These are phyloP conservation scores for Regulus satrapa DNA, from an alignment of 2,113 vertebrate species.

Conservation along the genomic window DNA sequence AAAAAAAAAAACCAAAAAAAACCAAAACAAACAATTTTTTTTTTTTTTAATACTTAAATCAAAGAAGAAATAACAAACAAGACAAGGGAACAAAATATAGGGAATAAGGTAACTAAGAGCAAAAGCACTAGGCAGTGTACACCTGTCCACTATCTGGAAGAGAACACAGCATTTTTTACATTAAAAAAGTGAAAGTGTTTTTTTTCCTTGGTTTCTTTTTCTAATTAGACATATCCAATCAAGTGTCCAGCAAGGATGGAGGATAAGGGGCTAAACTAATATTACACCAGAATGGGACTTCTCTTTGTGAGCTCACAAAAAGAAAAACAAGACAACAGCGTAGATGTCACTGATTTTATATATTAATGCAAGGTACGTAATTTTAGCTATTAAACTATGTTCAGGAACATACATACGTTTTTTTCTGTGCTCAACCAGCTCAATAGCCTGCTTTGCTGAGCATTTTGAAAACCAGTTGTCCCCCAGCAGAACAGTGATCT, in stretches of 20 bases:
- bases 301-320: not conserved
- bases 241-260: not conserved
- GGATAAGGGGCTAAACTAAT: not conserved
- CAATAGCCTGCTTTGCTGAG: slow-evolving; percentile 89
- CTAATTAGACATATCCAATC: not conserved
- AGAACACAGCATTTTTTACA: not conserved
- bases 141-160: not conserved
- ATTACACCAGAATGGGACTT: not conserved
- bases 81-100: not conserved
- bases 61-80: rapidly evolving
- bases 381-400: not conserved
- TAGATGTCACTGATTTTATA: not conserved
- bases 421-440: slow-evolving; percentile 89
- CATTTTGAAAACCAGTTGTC: slow-evolving; percentile 98
- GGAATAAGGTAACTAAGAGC: not conserved
- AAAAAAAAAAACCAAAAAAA: not conserved
- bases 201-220: not conserved
- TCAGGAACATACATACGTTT: slow-evolving; percentile 78
- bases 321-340: not conserved
- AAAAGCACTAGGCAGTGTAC: not conserved
- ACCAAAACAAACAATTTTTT: not conserved
- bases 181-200: not conserved
- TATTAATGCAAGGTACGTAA: not conserved
- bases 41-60: too few relatives aligned
- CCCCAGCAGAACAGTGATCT: slow-evolving; percentile 91